Evolutionary conservation across 1,140 invertebrate genomes (phyloP).

Genomic region (Delia radicum): DNA sequence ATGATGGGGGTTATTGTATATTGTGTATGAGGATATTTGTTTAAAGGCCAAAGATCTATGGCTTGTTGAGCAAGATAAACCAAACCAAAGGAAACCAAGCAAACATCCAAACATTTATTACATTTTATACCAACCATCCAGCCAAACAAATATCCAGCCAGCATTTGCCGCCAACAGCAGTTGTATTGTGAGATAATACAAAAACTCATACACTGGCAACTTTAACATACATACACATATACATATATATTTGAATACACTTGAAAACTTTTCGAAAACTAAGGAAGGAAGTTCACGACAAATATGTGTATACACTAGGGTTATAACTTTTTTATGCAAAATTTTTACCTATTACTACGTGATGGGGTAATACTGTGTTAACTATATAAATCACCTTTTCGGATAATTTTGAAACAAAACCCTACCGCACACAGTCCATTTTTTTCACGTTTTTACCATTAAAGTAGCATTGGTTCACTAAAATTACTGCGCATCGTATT

Average conservation of each 20-base stretch:
- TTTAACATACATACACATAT: not conserved
- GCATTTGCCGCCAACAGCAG: slow-evolving; percentile 18
- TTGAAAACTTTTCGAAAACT: slow-evolving; percentile 18
- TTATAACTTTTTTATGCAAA: too few species aligned
- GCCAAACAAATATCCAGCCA: not conserved
- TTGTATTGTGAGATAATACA: not conserved
- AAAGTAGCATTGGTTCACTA: too few species aligned
- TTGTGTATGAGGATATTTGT: slow-evolving; percentile 9
- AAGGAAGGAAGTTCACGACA: slow-evolving; percentile 21
- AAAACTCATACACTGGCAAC: not conserved
- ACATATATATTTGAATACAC: not conserved
- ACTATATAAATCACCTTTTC: too few species aligned
- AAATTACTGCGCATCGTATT: too few species aligned
- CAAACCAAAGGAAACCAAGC: slow-evolving; percentile 14
- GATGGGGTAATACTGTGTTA: too few species aligned
- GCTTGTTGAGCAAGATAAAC: slow-evolving; percentile 21
- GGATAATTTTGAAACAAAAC: too few species aligned
- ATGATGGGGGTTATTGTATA: not conserved
- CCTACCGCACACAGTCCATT: too few species aligned
- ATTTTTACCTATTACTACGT: too few species aligned
- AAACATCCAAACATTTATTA: not conserved
- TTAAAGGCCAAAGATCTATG: slow-evolving; percentile 24
- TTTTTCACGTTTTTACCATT: too few species aligned
- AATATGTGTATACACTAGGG: slow-evolving; percentile 9
- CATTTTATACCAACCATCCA: not conserved